Evolutionary conservation across 2,888 invertebrate species (phyloP).

Genomic region (Eurytoma californica): DNA sequence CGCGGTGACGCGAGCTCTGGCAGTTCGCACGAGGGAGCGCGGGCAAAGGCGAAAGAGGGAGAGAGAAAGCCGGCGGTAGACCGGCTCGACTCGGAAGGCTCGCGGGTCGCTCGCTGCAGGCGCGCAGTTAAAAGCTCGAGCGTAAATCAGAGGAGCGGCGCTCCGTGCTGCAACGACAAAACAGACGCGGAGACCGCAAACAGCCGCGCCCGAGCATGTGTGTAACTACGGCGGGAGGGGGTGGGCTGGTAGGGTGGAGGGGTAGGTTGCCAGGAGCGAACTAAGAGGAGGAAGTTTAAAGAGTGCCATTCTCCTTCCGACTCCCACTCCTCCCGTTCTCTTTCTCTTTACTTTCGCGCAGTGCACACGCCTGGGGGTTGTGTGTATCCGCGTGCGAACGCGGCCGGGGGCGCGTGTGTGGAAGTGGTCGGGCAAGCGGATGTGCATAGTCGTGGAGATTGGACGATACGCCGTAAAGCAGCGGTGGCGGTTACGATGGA

Average conservation of each 20-base stretch:
- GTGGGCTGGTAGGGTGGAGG: too few relatives aligned
- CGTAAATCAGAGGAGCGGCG: constrained; percentile 63
- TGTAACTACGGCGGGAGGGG: background rate
- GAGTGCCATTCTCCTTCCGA: background rate
- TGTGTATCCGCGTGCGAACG: too few relatives aligned
- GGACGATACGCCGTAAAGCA: constrained; percentile 22
- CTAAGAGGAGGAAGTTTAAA: constrained; percentile 4
- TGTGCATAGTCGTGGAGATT: constrained; percentile 27
- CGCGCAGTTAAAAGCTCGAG: constrained; percentile 62
- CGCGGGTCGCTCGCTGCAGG: background rate
- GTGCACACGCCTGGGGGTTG: too few relatives aligned
- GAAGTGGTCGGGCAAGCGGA: background rate
- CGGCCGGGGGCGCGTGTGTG: background rate
- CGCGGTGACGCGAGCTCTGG: too few relatives aligned
- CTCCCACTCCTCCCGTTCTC: background rate
- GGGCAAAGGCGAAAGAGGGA: too few relatives aligned
- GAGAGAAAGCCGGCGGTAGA: too few relatives aligned
- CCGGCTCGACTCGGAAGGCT: too few relatives aligned
- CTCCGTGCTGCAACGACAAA: constrained; percentile 57
- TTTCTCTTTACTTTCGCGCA: background rate
- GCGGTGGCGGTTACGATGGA: background rate
- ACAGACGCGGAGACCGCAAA: constrained; percentile 66
- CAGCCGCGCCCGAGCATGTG: constrained; percentile 52
- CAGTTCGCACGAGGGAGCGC: too few relatives aligned
- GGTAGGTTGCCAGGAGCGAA: too few relatives aligned